These are phyloP conservation scores for Acridotheres tristis DNA, from an alignment of 2,797 vertebrate species.

Conservation along the genomic window DNA sequence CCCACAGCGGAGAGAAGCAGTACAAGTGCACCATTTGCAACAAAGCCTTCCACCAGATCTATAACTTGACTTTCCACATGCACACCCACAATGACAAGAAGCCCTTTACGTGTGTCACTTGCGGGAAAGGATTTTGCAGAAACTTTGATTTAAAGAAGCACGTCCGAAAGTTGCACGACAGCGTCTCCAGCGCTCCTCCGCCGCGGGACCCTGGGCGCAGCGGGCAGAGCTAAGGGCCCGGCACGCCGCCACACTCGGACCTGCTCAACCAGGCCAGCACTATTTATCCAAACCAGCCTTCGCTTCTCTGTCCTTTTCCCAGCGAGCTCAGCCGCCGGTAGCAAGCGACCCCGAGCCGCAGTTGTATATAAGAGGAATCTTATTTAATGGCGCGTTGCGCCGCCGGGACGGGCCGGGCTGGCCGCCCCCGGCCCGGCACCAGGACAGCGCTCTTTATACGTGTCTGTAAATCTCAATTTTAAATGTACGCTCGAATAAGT, in stretches of 20 bases:
- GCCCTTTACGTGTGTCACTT: constrained; percentile 88
- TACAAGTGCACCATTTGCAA: constrained; percentile 90
- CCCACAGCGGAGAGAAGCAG: constrained; percentile 91
- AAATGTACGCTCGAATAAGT: constrained; percentile 79
- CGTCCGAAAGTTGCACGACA: constrained; percentile 89
- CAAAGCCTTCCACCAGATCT: constrained; percentile 91
- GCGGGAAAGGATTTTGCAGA: constrained; percentile 91
- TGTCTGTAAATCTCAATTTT: constrained; percentile 79
- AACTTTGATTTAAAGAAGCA: constrained; percentile 95
- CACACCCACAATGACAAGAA: constrained; percentile 94
- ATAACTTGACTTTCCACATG: constrained; percentile 92
- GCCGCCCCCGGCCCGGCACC: neutral
- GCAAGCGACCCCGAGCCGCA: constrained; percentile 54
- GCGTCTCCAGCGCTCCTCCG: constrained; percentile 66
- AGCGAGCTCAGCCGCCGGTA: constrained; percentile 49
- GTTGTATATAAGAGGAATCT: constrained; percentile 75
- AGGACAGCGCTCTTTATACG: constrained; percentile 71
- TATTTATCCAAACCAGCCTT: constrained; percentile 73
- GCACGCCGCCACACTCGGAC: neutral
- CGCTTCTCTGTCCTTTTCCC: constrained; percentile 55
- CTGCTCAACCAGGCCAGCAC: constrained; percentile 56
- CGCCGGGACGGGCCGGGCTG: neutral
- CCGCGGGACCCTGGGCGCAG: constrained; percentile 77
- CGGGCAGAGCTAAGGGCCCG: constrained; percentile 74
- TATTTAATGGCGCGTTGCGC: constrained; percentile 70